Base-by-base conservation (phyloP, 2,797 vertebrate genomes). In the Merluccius polli region DNA sequence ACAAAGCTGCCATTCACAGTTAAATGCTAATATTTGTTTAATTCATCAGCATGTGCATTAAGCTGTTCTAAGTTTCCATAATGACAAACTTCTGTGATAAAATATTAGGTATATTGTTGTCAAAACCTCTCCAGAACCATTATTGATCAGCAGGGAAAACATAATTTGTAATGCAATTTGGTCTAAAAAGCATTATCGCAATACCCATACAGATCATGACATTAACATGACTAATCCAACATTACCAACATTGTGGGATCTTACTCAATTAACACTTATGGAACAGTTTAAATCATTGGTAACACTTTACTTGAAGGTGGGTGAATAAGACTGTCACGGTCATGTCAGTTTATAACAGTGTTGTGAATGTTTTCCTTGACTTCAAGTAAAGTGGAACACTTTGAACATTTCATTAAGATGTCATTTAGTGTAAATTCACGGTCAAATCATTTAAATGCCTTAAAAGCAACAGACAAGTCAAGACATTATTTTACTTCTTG, bases 231-330 rank as follows among this genome's bases (percentile, higher is more conserved):
- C 29, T 72, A n/a, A 35, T 70, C 74, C 0, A 36, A 74, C 38
- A 5, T 6, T 69, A 44, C 8, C 2, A 71, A 38, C 70, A 75
- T 77, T 32, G 18, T 1, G 59, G 69, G 21, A 9, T 10, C 32
- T 41, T 74, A 80, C 27, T 79, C 73, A 69, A 87, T 84, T 79
- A 84, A 82, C 67, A 67, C 59, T 72, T 7, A 10, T 21, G 32
- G 12, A 71, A n/a, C 73, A 77, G n/a, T 68, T 72, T 10, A 73
- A 63, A 85, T 73, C 48, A 80, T 44, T 63, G 76, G 65, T n/a
- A n/a, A n/a, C n/a, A n/a, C n/a, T n/a, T n/a, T n/a, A n/a, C n/a
- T n/a, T n/a, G n/a, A n/a, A n/a, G n/a, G n/a, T n/a, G n/a, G n/a
- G n/a, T n/a, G n/a, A n/a, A n/a, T n/a, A n/a, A n/a, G n/a, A n/a